Evolutionary conservation across 2,888 invertebrate species (phyloP).

Genomic region (Biston stratarius): DNA sequence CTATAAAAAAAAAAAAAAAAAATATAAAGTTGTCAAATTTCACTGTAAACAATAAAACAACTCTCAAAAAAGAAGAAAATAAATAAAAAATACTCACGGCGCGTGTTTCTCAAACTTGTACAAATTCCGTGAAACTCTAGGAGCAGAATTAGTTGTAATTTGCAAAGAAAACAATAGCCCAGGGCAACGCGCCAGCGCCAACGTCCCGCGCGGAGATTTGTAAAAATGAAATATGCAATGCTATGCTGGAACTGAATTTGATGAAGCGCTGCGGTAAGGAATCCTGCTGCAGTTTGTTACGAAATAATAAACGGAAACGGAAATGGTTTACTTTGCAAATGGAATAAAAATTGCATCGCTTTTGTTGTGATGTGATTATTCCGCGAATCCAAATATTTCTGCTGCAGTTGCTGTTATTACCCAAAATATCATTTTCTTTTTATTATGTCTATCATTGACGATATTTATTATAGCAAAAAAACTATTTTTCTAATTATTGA

Average conservation of each 20-base stretch:
- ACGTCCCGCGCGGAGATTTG: conserved; percentile 45
- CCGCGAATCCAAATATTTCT: not conserved
- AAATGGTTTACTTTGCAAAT: conserved; percentile 16
- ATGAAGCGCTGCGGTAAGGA: conserved; percentile 30
- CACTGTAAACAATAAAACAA: not conserved
- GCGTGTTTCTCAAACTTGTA: conserved; percentile 13
- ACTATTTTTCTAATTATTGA: too few relatives aligned
- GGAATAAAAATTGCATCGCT: conserved; percentile 8
- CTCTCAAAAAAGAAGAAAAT: not conserved
- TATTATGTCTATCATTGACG: not conserved
- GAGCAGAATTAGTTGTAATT: conserved; percentile 48
- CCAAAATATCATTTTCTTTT: not conserved
- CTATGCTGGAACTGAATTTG: conserved; percentile 38
- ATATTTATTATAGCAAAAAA: too few relatives aligned
- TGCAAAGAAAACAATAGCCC: conserved; percentile 53
- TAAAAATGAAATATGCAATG: conserved; percentile 54
- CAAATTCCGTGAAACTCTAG: conserved; percentile 31
- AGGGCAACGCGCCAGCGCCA: conserved; percentile 48
- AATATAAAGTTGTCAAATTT: too few relatives aligned
- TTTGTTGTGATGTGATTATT: not conserved
- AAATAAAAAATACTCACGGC: not conserved
- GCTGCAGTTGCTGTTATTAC: not conserved
- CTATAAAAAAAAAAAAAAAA: too few relatives aligned
- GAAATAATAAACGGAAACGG: conserved; percentile 19
- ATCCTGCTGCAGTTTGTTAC: conserved; percentile 30